Conservation (phyloP, 1,140 invertebrate species). For the Tetraneura akinire region DNA sequence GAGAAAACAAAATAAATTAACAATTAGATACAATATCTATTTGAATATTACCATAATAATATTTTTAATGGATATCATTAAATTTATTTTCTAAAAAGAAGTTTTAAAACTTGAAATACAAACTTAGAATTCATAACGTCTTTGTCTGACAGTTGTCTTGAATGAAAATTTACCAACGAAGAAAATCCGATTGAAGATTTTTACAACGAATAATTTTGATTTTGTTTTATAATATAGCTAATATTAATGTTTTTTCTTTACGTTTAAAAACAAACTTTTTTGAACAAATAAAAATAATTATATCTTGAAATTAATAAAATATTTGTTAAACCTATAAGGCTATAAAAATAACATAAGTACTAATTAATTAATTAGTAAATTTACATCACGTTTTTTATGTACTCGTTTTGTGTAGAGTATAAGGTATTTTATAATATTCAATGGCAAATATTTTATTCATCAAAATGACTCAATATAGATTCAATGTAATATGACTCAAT, state of each 20-base stretch:
- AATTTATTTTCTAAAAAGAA: not conserved
- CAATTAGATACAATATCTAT: not conserved
- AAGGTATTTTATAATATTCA: no score
- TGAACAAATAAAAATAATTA: no score
- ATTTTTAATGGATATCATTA: not conserved
- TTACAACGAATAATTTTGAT: not conserved
- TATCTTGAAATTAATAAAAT: no score
- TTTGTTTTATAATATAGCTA: no score
- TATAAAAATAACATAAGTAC: no score
- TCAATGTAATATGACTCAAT: no score
- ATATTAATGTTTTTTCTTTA: not conserved
- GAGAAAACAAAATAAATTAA: not conserved
- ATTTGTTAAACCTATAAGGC: no score
- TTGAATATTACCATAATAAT: not conserved
- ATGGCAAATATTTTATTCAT: no score
- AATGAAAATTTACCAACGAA: not conserved
- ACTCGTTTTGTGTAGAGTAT: no score
- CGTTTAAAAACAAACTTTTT: not conserved
- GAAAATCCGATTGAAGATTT: not conserved
- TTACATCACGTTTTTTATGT: no score
- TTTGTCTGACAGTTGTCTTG: constrained; percentile 9
- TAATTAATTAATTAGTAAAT: no score
- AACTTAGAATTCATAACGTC: not conserved
- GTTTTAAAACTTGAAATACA: not conserved
- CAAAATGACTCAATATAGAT: no score